Conservation (phyloP, 2,797 vertebrate species). For the Phoxinus dragarum region DNA sequence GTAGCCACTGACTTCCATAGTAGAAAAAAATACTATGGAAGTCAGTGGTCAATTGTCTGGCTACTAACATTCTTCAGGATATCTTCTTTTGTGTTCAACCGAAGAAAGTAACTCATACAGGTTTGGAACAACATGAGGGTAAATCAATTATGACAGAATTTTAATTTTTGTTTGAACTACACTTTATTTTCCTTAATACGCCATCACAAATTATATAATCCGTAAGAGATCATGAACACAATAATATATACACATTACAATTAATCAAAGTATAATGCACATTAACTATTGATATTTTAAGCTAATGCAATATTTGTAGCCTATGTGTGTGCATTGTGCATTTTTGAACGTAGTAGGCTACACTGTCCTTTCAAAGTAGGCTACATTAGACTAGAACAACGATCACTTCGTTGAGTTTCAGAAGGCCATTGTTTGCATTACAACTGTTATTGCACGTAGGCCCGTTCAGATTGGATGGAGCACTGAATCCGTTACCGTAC, state of each 20-base stretch:
- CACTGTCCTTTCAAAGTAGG: background rate
- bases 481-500: slow-evolving; percentile 68
- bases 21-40: no score
- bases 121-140: no score
- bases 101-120: no score
- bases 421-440: slow-evolving; percentile 5
- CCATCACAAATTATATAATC: background rate
- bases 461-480: slow-evolving; percentile 61
- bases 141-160: no score
- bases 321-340: background rate
- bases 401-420: background rate
- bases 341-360: background rate
- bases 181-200: background rate
- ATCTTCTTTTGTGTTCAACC: no score
- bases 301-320: background rate
- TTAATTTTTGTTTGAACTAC: background rate
- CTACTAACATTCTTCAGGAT: no score
- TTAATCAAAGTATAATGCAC: background rate
- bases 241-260: background rate
- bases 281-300: background rate
- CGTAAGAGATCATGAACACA: background rate
- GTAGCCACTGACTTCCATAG: no score
- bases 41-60: no score
- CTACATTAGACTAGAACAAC: background rate
- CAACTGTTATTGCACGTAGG: slow-evolving; percentile 29